phyloP scores from a whole-genome alignment of 2,113 vertebrate genomes.

The Condylura cristata region DNA sequence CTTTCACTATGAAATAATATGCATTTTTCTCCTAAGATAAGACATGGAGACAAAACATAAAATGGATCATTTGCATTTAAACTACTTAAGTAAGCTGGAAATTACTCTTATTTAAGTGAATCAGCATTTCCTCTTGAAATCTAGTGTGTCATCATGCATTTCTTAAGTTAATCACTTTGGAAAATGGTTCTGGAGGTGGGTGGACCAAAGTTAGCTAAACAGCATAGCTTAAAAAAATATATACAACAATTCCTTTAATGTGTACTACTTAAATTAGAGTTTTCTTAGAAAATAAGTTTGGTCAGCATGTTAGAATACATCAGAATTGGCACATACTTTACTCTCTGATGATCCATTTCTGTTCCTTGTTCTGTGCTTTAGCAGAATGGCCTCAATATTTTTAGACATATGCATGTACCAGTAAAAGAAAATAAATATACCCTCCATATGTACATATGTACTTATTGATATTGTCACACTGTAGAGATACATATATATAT shows the following conservation, averaged over 20 bases:
- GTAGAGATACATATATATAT: too few species aligned
- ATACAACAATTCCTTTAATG: neutral
- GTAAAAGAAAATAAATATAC: neutral
- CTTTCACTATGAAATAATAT: conserved; percentile 44
- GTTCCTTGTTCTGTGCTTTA: neutral
- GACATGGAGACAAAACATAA: conserved; percentile 57
- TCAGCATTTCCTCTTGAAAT: conserved; percentile 57
- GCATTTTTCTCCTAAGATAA: conserved; percentile 54
- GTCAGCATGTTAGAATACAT: conserved; percentile 55
- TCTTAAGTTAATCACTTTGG: conserved; percentile 51
- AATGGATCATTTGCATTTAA: conserved; percentile 66
- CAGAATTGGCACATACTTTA: neutral
- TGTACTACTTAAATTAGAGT: conserved; percentile 30
- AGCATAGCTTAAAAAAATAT: neutral
- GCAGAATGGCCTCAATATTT: neutral
- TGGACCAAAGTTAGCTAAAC: conserved; percentile 14
- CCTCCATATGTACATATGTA: neutral
- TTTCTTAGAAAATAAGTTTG: conserved; percentile 48
- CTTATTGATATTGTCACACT: neutral
- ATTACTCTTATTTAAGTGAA: conserved; percentile 60
- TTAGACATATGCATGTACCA: neutral
- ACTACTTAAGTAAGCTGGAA: conserved; percentile 46
- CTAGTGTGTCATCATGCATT: neutral
- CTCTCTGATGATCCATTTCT: neutral
- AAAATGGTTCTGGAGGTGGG: conserved; percentile 19